phyloP scores from a whole-genome alignment of 1,140 invertebrate species.

The Aphis gossypii region DNA sequence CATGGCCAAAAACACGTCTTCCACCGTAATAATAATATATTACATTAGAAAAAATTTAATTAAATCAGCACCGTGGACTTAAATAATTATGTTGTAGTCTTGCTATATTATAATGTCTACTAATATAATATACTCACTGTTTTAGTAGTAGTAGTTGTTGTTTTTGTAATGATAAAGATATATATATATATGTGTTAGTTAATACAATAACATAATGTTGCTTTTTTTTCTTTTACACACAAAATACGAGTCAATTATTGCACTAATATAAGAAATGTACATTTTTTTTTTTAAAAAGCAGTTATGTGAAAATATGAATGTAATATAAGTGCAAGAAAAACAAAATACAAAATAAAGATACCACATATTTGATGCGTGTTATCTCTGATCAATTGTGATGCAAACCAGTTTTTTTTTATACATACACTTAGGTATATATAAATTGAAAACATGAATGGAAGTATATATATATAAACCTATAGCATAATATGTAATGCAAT shows the following conservation, averaged over 20 bases:
- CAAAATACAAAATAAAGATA: not conserved
- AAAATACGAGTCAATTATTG: not conserved
- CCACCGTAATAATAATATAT: not conserved
- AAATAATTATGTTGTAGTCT: not conserved
- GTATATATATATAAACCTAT: not conserved
- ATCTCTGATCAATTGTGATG: slow-evolving; percentile 33
- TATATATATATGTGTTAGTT: not conserved
- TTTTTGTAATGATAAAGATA: not conserved
- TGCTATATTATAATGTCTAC: not conserved
- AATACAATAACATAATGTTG: not conserved
- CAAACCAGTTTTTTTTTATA: slow-evolving; percentile 10
- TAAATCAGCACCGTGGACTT: not conserved
- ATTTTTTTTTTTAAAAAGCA: not conserved
- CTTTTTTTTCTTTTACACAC: not conserved
- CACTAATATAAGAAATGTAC: not conserved
- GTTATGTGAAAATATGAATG: slow-evolving; percentile 24
- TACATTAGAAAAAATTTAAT: not conserved
- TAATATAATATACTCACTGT: not conserved
- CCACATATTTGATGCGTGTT: not conserved
- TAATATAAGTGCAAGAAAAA: not conserved
- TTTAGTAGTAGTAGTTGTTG: too few species aligned
- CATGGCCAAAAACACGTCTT: not conserved
- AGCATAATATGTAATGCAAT: not conserved
- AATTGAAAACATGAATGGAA: slow-evolving; percentile 27
- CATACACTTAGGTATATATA: not conserved